These are phyloP conservation scores for Malurus cyaneus DNA, from an alignment of 2,113 vertebrate species.

Conservation along the genomic window DNA sequence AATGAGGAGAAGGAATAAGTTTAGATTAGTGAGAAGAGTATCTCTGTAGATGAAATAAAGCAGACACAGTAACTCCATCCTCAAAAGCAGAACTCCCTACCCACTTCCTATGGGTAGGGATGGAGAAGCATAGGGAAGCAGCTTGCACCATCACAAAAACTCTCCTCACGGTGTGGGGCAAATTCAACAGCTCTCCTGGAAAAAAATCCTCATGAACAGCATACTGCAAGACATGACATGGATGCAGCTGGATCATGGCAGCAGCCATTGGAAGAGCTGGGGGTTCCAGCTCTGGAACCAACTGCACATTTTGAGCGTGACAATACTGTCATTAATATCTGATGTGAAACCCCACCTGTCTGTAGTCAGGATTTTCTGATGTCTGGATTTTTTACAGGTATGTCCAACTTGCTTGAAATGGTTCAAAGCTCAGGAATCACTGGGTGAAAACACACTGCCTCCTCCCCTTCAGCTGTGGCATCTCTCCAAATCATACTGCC, in stretches of 20 bases:
- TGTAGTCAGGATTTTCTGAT: neutral
- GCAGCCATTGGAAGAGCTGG: accelerated
- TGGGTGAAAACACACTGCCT: neutral
- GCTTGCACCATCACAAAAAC: neutral
- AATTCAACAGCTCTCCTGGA: neutral
- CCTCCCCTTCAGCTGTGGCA: neutral
- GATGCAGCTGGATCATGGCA: accelerated
- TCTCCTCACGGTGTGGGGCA: neutral
- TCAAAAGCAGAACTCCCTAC: neutral
- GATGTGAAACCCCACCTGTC: neutral
- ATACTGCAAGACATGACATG: accelerated
- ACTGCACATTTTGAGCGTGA: accelerated
- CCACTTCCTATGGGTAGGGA: neutral
- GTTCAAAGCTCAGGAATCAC: neutral
- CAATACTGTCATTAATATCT: neutral
- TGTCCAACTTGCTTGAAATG: neutral
- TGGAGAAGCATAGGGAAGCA: neutral
- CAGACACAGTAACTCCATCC: neutral
- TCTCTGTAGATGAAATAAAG: neutral
- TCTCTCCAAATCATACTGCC: neutral
- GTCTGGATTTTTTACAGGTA: neutral
- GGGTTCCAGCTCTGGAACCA: accelerated
- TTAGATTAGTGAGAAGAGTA: neutral
- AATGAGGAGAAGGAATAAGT: neutral
- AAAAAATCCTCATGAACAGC: neutral